Percentiles rank a stretch among this genome's conserved stretches.
phyloP scores from a whole-genome alignment of 2,888 invertebrate genomes.

The Amiota minor region DNA sequence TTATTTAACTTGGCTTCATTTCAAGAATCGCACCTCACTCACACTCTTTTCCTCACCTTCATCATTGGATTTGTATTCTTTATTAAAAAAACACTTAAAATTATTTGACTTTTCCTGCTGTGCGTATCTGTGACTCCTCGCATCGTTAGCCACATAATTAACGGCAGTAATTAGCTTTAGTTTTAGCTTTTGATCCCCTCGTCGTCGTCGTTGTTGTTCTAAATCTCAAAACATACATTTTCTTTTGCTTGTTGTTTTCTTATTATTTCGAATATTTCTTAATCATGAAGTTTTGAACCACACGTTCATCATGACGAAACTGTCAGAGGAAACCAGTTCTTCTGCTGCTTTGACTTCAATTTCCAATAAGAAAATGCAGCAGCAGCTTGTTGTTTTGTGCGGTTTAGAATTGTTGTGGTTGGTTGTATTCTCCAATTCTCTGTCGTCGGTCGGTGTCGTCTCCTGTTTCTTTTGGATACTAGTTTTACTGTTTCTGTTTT shows the following conservation, averaged over 20 bases:
- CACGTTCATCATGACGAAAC: neutral
- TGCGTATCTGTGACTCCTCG: neutral
- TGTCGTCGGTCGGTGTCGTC: conserved; percentile 1
- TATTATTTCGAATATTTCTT: too few species aligned
- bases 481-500: conserved; percentile 23
- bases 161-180: conserved; percentile 5
- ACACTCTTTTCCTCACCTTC: neutral
- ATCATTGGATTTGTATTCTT: neutral
- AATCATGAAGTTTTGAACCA: too few species aligned
- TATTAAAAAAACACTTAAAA: neutral
- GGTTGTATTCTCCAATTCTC: conserved; percentile 16
- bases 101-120: neutral
- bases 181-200: neutral
- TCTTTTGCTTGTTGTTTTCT: too few species aligned
- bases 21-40: neutral
- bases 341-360: conserved; percentile 9
- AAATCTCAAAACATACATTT: neutral
- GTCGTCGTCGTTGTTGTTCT: neutral
- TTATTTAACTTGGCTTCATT: neutral
- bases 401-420: conserved; percentile 31
- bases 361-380: neutral
- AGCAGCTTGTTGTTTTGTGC: conserved; percentile 38
- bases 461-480: conserved; percentile 38
- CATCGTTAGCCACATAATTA: neutral
- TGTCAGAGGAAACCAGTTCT: conserved; percentile 12